phyloP scores from a whole-genome alignment of 1,140 invertebrate species.

The Zaprionus ghesquierei region DNA sequence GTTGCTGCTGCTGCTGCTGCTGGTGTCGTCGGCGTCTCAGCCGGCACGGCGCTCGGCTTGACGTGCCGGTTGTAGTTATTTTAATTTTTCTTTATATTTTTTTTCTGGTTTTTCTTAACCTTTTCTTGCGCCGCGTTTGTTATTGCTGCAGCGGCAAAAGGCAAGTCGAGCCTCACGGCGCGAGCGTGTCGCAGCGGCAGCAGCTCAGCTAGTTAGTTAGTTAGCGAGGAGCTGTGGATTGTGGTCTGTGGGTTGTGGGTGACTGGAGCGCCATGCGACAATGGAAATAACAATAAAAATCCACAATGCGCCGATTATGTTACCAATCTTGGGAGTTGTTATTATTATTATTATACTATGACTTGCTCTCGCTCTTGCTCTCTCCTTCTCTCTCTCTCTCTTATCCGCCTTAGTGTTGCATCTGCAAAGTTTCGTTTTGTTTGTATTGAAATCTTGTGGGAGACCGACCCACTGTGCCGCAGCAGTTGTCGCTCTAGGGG shows the following conservation, averaged over 20 bases:
- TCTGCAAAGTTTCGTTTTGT: slow-evolving; percentile 8
- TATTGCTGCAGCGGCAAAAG: slow-evolving; percentile 15
- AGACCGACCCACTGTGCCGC: not conserved
- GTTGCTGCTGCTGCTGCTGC: not conserved
- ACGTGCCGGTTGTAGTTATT: slow-evolving; percentile 40
- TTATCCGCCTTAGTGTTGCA: slow-evolving; percentile 1
- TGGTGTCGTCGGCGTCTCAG: slow-evolving; percentile 30
- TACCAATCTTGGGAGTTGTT: slow-evolving; percentile 69
- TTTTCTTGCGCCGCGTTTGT: slow-evolving; percentile 2
- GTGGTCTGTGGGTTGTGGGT: slow-evolving; percentile 37
- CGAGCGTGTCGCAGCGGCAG: not conserved
- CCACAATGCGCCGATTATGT: slow-evolving; percentile 76
- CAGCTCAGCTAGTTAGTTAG: slow-evolving; percentile 10
- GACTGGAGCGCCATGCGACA: slow-evolving; percentile 56
- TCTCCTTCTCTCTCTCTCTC: not conserved
- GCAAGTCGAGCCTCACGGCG: not conserved
- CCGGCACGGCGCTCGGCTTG: slow-evolving; percentile 21
- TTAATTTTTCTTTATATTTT: slow-evolving; percentile 25
- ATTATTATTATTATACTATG: slow-evolving; percentile 43
- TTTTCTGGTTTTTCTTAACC: slow-evolving; percentile 10
- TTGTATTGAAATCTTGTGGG: slow-evolving; percentile 26
- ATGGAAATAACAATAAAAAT: slow-evolving; percentile 63
- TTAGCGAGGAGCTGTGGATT: not conserved
- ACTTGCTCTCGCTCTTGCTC: not conserved
- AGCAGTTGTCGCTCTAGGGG: not conserved